These are phyloP conservation scores for Drosophila parvula DNA, from an alignment of 1,140 invertebrate species.

Conservation along the genomic window DNA sequence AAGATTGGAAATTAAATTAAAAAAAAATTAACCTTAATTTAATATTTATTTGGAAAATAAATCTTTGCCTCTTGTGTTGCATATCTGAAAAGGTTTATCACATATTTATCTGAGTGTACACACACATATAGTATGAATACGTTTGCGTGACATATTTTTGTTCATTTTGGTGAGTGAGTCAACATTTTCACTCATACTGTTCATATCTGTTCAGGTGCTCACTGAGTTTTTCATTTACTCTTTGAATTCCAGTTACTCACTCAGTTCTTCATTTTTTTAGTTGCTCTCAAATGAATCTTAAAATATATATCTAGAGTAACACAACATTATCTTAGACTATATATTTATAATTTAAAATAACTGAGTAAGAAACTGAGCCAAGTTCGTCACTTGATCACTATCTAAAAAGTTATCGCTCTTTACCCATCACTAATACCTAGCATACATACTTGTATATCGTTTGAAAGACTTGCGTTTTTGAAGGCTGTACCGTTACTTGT, in stretches of 20 bases:
- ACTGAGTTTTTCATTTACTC: too few relatives aligned
- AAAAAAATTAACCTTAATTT: too few relatives aligned
- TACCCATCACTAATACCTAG: conserved; percentile 1
- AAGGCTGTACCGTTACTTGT: conserved; percentile 42
- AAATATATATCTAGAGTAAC: too few relatives aligned
- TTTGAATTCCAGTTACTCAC: not conserved
- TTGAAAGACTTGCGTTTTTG: conserved; percentile 32
- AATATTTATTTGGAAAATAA: too few relatives aligned
- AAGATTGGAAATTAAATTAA: too few relatives aligned
- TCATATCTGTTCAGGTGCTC: not conserved
- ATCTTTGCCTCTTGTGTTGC: not conserved
- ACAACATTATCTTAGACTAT: too few relatives aligned
- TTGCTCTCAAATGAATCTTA: not conserved
- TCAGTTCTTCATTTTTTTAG: too few relatives aligned
- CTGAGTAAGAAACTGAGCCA: not conserved
- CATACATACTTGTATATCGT: conserved; percentile 18
- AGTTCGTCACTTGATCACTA: not conserved
- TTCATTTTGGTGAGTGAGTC: not conserved
- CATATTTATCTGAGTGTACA: conserved; percentile 1
- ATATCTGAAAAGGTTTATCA: not conserved
- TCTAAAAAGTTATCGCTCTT: not conserved
- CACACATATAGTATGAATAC: conserved; percentile 6
- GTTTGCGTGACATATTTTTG: not conserved
- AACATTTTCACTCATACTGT: not conserved
- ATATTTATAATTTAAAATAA: too few relatives aligned